Percentiles rank a stretch among this genome's conserved stretches.
phyloP scores from a whole-genome alignment of 1,140 invertebrate genomes.

The Odontomachus brunneus region DNA sequence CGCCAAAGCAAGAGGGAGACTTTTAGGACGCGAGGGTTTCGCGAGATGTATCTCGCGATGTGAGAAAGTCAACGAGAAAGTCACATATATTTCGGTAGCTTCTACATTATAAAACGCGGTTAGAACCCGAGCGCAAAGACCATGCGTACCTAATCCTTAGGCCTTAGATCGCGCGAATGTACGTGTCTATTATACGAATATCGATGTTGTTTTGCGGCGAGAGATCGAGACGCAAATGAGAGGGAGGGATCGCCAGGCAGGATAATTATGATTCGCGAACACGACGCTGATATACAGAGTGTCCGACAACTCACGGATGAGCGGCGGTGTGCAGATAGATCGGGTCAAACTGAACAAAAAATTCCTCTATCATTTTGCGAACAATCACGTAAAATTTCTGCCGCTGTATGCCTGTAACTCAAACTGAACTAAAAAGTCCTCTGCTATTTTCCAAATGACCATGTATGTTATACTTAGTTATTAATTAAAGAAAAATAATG shows the following conservation, averaged over 20 bases:
- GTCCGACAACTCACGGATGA: no score
- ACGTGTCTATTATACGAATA: constrained; percentile 65
- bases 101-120: constrained; percentile 27
- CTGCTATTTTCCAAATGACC: no score
- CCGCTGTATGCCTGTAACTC: no score
- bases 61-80: constrained; percentile 73
- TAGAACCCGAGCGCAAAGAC: constrained; percentile 59
- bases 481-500: no score
- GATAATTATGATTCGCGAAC: constrained; percentile 39
- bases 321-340: constrained; percentile 14
- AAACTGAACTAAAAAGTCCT: no score
- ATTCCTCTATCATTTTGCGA: no score
- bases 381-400: no score
- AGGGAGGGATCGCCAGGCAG: constrained; percentile 34
- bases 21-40: constrained; percentile 30
- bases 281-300: constrained; percentile 19
- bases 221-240: constrained; percentile 36
- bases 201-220: constrained; percentile 60
- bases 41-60: constrained; percentile 13
- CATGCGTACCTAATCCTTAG: constrained; percentile 74
- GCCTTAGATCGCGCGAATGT: constrained; percentile 70
- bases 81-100: constrained; percentile 69
- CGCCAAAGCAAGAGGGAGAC: constrained; percentile 19
- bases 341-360: no score
- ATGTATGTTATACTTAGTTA: no score